Evolutionary conservation across 2,888 invertebrate species (phyloP).

Genomic region (Monochamus alternatus): DNA sequence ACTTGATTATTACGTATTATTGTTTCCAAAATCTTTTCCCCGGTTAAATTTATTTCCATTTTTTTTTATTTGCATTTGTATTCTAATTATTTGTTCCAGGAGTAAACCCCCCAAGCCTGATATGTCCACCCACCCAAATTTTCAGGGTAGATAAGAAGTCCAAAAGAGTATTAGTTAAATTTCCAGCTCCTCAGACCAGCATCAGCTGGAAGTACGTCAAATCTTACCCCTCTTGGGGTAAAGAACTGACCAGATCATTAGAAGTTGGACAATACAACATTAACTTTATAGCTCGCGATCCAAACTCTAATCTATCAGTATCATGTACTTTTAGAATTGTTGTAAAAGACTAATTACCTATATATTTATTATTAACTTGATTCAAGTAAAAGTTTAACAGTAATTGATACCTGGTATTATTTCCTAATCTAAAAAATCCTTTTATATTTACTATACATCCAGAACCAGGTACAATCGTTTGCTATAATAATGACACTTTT

Average conservation of each 20-base stretch:
- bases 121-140: slow-evolving; percentile 72
- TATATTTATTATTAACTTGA: background rate
- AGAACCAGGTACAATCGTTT: too few relatives aligned
- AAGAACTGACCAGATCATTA: slow-evolving; percentile 71
- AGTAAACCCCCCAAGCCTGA: slow-evolving; percentile 56
- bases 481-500: too few relatives aligned
- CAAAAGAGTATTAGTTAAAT: slow-evolving; percentile 60
- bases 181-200: slow-evolving; percentile 66
- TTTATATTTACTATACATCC: too few relatives aligned
- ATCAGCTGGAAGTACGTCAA: slow-evolving; percentile 74
- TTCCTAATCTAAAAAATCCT: too few relatives aligned
- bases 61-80: too few relatives aligned
- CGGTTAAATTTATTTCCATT: too few relatives aligned
- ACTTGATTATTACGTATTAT: too few relatives aligned
- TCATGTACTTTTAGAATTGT: slow-evolving; percentile 55
- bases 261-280: slow-evolving; percentile 71
- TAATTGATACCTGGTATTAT: background rate
- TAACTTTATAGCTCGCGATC: slow-evolving; percentile 72
- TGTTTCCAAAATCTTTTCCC: too few relatives aligned
- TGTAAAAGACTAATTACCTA: slow-evolving; percentile 27
- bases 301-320: slow-evolving; percentile 68
- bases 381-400: background rate
- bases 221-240: slow-evolving; percentile 72
- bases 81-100: slow-evolving; percentile 33
- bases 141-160: slow-evolving; percentile 50